Evolutionary conservation across 2,113 vertebrate species (phyloP).

Genomic region (Tor tambroides): DNA sequence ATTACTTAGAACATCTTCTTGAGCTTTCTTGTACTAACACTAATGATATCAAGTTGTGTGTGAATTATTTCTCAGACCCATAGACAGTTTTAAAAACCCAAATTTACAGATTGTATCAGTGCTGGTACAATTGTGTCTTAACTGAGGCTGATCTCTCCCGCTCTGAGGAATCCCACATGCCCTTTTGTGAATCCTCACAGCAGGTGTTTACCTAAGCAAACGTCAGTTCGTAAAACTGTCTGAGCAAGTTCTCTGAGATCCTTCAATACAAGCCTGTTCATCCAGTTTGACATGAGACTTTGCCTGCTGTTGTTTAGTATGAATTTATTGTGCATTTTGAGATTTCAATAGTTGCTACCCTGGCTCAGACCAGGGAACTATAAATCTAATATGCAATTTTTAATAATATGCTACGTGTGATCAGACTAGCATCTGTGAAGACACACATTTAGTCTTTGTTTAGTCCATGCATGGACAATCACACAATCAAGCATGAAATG

Average conservation of each 20-base stretch:
- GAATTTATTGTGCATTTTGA: not conserved
- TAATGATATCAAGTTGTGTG: not conserved
- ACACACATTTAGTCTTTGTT: not conserved
- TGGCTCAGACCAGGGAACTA: not conserved
- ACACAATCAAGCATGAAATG: too few relatives aligned
- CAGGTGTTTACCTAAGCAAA: conserved; percentile 46
- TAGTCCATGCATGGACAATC: too few relatives aligned
- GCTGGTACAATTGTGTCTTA: not conserved
- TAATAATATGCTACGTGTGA: not conserved
- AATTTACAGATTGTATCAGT: conserved; percentile 9
- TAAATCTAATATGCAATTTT: too few relatives aligned
- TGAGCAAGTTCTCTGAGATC: conserved; percentile 37
- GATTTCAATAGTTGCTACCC: not conserved
- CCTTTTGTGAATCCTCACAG: conserved; percentile 34
- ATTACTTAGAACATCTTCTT: not conserved
- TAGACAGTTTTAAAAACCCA: not conserved
- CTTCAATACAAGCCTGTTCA: conserved; percentile 35
- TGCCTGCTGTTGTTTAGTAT: not conserved
- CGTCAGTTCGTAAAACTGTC: conserved; percentile 21
- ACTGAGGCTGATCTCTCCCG: conserved; percentile 9
- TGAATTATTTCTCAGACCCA: not conserved
- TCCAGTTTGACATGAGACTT: conserved; percentile 22
- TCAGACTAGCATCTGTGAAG: not conserved
- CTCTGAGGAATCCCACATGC: conserved; percentile 23
- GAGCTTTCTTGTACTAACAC: not conserved